A percentile compares a stretch with the other conserved stretches of the same genome.
phyloP scores from a whole-genome alignment of 2,888 invertebrate species.

The Argyresthia goedartella region DNA sequence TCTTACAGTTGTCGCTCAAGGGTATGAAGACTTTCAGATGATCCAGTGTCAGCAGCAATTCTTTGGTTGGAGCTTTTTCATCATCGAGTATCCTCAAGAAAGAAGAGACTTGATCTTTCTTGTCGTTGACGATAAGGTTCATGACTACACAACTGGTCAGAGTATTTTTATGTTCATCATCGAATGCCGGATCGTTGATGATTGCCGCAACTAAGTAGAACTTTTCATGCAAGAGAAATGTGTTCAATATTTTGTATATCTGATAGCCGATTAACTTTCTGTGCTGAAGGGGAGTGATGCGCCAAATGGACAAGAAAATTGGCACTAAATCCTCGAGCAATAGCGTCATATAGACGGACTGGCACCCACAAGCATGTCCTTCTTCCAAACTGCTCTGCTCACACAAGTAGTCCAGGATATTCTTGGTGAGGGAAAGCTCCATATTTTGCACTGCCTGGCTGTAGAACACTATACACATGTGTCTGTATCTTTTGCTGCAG shows the following conservation, averaged over 20 bases:
- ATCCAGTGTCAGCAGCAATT: neutral
- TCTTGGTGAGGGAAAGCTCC: too few species aligned
- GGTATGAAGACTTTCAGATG: neutral
- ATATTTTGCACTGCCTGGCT: neutral
- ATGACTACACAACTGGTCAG: too few species aligned
- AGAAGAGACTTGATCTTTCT: too few species aligned
- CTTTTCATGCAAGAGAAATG: neutral
- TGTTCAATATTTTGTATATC: neutral
- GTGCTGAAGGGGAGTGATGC: neutral
- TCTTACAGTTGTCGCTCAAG: neutral
- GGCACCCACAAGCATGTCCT: neutral
- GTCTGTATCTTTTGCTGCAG: neutral
- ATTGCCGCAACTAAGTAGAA: neutral
- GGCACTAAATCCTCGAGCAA: neutral
- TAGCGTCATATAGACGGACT: neutral
- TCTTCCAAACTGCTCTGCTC: neutral
- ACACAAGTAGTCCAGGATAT: neutral
- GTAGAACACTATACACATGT: neutral
- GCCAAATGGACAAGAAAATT: neutral
- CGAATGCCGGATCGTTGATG: neutral
- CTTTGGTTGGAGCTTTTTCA: neutral
- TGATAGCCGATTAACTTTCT: neutral
- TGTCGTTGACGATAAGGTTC: too few species aligned
- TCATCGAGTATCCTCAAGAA: too few species aligned
- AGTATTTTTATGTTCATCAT: neutral